Percentiles rank a stretch among this genome's conserved stretches.
Conservation (phyloP, 1,140 invertebrate species). For the Drosophila dunni region DNA sequence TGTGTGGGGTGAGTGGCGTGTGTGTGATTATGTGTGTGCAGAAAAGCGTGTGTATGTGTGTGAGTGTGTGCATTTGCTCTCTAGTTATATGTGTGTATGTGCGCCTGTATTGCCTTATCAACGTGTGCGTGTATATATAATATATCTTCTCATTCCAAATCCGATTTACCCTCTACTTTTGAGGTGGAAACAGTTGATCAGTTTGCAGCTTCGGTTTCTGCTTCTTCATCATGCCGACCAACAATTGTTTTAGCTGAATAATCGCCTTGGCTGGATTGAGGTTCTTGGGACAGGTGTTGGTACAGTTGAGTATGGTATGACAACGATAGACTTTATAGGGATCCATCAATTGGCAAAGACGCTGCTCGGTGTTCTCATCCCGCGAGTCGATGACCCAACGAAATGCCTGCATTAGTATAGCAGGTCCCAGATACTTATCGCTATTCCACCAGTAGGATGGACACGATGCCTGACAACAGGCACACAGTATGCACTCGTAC, state of each 20-base stretch:
- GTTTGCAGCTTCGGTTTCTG: conserved; percentile 89
- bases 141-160: background rate
- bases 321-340: conserved; percentile 97
- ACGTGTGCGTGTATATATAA: background rate
- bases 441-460: conserved; percentile 99
- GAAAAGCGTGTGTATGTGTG: no score
- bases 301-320: conserved; percentile 98
- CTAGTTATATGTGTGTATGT: background rate
- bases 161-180: background rate
- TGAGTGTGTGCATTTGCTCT: background rate
- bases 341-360: conserved; percentile 93
- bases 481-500: conserved; percentile 98
- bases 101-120: background rate
- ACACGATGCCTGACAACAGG: conserved; percentile 97
- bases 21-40: no score
- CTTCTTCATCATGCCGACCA: conserved; percentile 92
- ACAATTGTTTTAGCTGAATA: conserved; percentile 96
- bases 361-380: conserved; percentile 92
- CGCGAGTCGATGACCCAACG: conserved; percentile 99
- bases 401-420: conserved; percentile 96
- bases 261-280: conserved; percentile 98
- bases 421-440: conserved; percentile 97
- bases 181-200: conserved; percentile 63
- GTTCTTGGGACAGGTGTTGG: conserved; percentile 98
- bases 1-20: no score